phyloP scores from a whole-genome alignment of 2,888 invertebrate species.

The Pinctada fucata region DNA sequence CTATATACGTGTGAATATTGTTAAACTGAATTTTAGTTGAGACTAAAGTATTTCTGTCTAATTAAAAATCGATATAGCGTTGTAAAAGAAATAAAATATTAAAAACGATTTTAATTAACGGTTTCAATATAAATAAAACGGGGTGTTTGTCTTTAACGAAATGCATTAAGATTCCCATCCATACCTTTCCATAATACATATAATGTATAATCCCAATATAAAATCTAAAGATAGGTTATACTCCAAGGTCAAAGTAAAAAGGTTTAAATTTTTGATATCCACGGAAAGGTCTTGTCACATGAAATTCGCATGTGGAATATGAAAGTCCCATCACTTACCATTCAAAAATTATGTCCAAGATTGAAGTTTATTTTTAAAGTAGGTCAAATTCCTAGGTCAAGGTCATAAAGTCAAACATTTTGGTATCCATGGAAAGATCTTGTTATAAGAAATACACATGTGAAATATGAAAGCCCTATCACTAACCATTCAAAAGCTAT shows the following conservation, averaged over 20 bases:
- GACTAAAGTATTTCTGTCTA: too few species aligned
- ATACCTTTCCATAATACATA: too few species aligned
- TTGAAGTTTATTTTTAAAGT: background rate
- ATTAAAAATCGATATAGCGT: too few species aligned
- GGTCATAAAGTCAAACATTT: background rate
- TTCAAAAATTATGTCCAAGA: background rate
- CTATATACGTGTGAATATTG: too few species aligned
- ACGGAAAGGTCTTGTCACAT: background rate
- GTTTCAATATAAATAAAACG: too few species aligned
- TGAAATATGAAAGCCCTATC: background rate
- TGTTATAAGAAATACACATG: background rate
- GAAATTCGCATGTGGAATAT: background rate
- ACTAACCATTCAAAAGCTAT: background rate
- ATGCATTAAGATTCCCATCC: too few species aligned
- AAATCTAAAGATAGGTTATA: background rate
- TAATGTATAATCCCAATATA: too few species aligned
- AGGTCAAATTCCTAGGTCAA: slow-evolving; percentile 1
- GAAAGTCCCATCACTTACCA: background rate
- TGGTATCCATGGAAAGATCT: background rate
- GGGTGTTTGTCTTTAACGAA: too few species aligned
- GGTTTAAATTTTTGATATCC: background rate
- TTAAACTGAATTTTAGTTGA: too few species aligned
- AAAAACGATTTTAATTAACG: too few species aligned
- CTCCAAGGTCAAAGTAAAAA: background rate
- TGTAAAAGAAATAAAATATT: too few species aligned